These are phyloP conservation scores for Tipula lateralis DNA, from an alignment of 2,888 invertebrate genomes.

Conservation along the genomic window DNA sequence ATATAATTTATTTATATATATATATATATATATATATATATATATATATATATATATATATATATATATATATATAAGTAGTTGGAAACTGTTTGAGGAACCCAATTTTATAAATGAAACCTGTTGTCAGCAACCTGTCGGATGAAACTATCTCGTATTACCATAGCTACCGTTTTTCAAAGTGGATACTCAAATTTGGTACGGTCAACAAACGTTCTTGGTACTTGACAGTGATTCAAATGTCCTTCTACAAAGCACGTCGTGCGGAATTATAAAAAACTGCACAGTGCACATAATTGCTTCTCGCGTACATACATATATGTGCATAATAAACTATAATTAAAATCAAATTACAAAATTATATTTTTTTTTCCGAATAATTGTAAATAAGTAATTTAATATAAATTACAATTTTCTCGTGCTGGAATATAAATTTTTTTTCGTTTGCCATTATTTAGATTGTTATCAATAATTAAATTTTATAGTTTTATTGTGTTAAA, in stretches of 20 bases:
- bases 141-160: too few relatives aligned
- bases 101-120: too few relatives aligned
- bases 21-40: too few relatives aligned
- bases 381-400: slow-evolving; percentile 1
- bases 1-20: too few relatives aligned
- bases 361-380: neutral
- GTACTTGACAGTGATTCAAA: neutral
- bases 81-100: too few relatives aligned
- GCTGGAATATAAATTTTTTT: neutral
- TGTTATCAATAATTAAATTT: slow-evolving; percentile 4
- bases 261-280: neutral
- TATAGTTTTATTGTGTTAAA: neutral
- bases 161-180: too few relatives aligned
- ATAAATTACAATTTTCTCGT: neutral
- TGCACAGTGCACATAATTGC: neutral
- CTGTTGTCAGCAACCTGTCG: too few relatives aligned
- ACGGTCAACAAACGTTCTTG: too few relatives aligned
- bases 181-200: too few relatives aligned
- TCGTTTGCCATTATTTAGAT: neutral
- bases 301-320: too few relatives aligned
- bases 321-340: neutral
- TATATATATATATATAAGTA: too few relatives aligned
- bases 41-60: too few relatives aligned
- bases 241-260: neutral
- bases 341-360: neutral